Base-by-base conservation (phyloP, 2,113 vertebrate genomes). In the Callorhinus ursinus region DNA sequence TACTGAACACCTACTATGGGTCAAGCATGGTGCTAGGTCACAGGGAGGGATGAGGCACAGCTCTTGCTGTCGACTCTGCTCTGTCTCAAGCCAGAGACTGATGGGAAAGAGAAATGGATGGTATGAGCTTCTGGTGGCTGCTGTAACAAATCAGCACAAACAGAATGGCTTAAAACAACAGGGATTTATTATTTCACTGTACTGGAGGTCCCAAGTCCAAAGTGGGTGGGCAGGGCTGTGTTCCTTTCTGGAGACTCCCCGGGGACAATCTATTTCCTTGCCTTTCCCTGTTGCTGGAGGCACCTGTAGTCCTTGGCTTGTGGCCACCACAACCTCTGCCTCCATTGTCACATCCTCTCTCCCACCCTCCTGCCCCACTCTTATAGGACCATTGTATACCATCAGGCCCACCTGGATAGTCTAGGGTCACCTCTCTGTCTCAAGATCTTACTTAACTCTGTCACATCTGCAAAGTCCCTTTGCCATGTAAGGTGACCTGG, bases 41-140 rank as follows among this genome's bases (percentile, higher is more conserved):
- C 51, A 39, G 31, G 24, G 7, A 1, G 15, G 71, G 53, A 6
- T 18, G 42, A 42, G 42, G 71, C 51, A 14, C 31, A 19, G 33
- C 5, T 42, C 57, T 9, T 24, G 13, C 10, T 4, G 26, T 83
- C 39, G 8, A 0, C 15, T 4, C 5, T 5, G 26, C 36, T 59
- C 14, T 59, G 26, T 10, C 36, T 61, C 61, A 39, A 6, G 21
- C 59, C 12, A 63, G 51, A 89, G 19, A 59, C 1, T 0, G 6
- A 26, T 0, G 21, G 7, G 28, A 24, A 49, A 65, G 76, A 12
- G 2, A 49, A 26, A 19, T 16, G 28, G 63, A 13, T 8, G 0
- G 13, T 72, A 6, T 15, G 13, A 21, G 82, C 4, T 39, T 59
- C 53, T 22, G 14, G 5, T 33, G 5, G 31, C 39, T 33, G 36